Evolutionary conservation across 2,888 invertebrate species (phyloP).

Genomic region (Synanthedon myopaeformis): DNA sequence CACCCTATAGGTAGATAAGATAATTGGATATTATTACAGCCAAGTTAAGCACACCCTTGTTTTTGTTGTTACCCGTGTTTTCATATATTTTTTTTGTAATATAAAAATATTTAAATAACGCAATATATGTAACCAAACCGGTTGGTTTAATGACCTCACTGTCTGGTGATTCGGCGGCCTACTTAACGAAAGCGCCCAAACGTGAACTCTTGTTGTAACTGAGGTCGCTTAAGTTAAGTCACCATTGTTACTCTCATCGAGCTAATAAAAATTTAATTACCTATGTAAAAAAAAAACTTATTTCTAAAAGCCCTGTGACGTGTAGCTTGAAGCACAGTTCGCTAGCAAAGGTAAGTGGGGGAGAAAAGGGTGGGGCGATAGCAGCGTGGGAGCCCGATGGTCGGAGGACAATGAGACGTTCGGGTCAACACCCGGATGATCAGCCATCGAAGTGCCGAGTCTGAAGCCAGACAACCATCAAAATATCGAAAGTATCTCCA

Average conservation of each 20-base stretch:
- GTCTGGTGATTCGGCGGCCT: conserved; percentile 26
- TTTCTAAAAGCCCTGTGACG: too few species aligned
- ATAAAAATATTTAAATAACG: conserved; percentile 10
- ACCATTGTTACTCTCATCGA: too few species aligned
- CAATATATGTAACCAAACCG: conserved; percentile 31
- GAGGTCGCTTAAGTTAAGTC: background rate
- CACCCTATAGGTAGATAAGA: too few species aligned
- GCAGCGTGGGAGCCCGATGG: conserved; percentile 43
- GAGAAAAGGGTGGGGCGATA: conserved; percentile 15
- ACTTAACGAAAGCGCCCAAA: background rate
- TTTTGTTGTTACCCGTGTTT: too few species aligned
- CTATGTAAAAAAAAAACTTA: too few species aligned
- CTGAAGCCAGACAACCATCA: conserved; percentile 13
- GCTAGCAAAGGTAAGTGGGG: background rate
- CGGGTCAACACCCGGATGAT: conserved; percentile 49
- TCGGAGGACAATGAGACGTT: conserved; percentile 34
- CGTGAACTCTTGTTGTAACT: background rate
- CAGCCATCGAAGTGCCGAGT: conserved; percentile 10
- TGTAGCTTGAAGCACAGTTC: conserved; percentile 4
- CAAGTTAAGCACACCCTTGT: too few species aligned
- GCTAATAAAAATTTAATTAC: too few species aligned
- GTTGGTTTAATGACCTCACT: conserved; percentile 52
- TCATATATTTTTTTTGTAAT: too few species aligned
- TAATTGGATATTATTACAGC: too few species aligned
- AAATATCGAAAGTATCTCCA: background rate